Conservation (phyloP, 2,113 vertebrate species). For the Scomber colias region DNA sequence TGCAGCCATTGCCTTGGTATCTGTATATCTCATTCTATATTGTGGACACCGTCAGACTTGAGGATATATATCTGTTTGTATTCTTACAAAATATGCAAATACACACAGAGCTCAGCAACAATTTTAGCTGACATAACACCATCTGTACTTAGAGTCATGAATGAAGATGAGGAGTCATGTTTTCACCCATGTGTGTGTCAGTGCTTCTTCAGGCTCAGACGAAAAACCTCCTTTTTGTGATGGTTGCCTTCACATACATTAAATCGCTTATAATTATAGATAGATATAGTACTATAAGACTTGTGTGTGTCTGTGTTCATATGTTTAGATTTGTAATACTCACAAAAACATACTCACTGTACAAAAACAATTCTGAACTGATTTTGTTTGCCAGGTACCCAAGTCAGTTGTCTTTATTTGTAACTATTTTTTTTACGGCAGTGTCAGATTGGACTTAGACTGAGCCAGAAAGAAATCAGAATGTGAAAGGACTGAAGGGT, state of each 20-base stretch:
- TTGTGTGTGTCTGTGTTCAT: too few relatives aligned
- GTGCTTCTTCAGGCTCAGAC: background rate
- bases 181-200: background rate
- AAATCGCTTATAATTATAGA: background rate
- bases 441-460: background rate
- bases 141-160: background rate
- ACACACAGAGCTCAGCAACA: background rate
- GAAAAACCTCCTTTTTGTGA: background rate
- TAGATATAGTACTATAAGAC: background rate
- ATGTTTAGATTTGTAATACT: background rate
- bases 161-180: background rate
- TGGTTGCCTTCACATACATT: background rate
- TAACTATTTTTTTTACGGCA: background rate
- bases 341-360: too few relatives aligned
- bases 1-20: background rate
- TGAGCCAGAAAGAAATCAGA: background rate
- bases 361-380: constrained; percentile 1
- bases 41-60: background rate
- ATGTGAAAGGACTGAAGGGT: background rate
- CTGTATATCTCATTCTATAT: background rate
- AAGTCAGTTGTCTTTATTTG: background rate
- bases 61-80: background rate
- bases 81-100: background rate
- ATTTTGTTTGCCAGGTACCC: background rate
- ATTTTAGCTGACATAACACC: background rate